A percentile compares a stretch with the other conserved stretches of the same genome.
Evolutionary conservation across 2,888 invertebrate genomes (phyloP).

Genomic region (Chironomus riparius): DNA sequence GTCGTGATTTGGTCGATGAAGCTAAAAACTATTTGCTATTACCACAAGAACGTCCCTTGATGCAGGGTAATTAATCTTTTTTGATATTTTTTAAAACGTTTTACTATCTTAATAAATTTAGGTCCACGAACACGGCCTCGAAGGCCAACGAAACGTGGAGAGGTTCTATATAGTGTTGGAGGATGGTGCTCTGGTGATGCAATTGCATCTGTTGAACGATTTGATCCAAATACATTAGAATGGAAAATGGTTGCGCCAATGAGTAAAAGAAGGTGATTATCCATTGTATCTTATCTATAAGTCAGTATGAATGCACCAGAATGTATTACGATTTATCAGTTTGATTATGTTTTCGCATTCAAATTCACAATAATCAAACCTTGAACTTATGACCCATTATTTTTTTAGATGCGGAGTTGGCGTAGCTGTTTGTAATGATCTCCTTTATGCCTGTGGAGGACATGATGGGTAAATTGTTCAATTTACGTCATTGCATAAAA

Average conservation of each 20-base stretch:
- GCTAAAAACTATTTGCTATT: conserved; percentile 96
- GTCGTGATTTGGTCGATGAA: conserved; percentile 94
- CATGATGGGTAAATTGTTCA: conserved; percentile 37
- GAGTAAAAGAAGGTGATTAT: conserved; percentile 64
- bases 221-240: conserved; percentile 90
- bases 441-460: conserved; percentile 93
- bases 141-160: conserved; percentile 87
- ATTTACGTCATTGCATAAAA: neutral
- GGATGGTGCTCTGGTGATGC: conserved; percentile 99
- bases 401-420: conserved; percentile 81
- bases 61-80: conserved; percentile 49
- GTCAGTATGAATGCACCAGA: too few species aligned
- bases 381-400: too few species aligned
- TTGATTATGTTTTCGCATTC: too few species aligned
- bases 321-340: too few species aligned
- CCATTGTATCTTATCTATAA: too few species aligned
- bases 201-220: conserved; percentile 94
- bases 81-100: too few species aligned
- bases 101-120: conserved; percentile 30
- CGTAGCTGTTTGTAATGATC: conserved; percentile 92
- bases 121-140: conserved; percentile 90
- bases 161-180: conserved; percentile 76
- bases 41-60: conserved; percentile 88
- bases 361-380: too few species aligned
- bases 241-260: conserved; percentile 99